Evolutionary conservation across 2,888 invertebrate genomes (phyloP), one percentile per base, ranked within the genome.

Genomic region (Chydorus sphaericus): DNA sequence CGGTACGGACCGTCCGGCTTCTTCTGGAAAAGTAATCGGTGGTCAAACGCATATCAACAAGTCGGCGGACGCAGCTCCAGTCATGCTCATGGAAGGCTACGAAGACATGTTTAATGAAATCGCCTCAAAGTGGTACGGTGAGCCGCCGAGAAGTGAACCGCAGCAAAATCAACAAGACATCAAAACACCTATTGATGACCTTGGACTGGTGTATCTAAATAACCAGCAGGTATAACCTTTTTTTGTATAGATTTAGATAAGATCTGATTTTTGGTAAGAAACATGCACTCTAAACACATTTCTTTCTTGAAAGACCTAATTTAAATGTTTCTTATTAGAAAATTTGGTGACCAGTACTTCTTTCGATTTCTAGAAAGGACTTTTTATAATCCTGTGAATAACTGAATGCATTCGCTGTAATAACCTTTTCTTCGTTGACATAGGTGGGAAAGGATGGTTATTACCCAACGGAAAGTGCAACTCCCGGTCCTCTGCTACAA

Each of bases 71-170:
- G 16, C 39, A 39, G 39, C 54, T 36, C 57, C 57, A 26, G 30
- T 54, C 20, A 16, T 55, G 26, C 57, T 54, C 37, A 54, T 54
- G 16, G 61, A 61, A 44, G 55, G 58, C 69, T 80, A 85, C 74
- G 85, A 86, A 73, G 85, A 85, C 68, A 85, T 85, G 82, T 85
- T 85, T 70, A 89, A 89, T 71, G 90, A 90, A 77, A 89, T 90
- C 68, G 89, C 89, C 60, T 80, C 87, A 39, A 58, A 60, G 70
- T 76, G 89, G 63, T 90, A 89, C 73, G 89, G 89, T 61, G 87
- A 88, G 71, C n/a, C n/a, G n/a, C n/a, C n/a, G n/a, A n/a, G 88
- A 88, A 36, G 59, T 55, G 26, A 61, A 60, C 11, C 56, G 62
- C 39, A 58, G 61, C 5, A 59, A 63, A 55, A 58, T 62, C n/a